Evolutionary conservation across 2,113 vertebrate genomes (phyloP).

Genomic region (Lophius piscatorius): DNA sequence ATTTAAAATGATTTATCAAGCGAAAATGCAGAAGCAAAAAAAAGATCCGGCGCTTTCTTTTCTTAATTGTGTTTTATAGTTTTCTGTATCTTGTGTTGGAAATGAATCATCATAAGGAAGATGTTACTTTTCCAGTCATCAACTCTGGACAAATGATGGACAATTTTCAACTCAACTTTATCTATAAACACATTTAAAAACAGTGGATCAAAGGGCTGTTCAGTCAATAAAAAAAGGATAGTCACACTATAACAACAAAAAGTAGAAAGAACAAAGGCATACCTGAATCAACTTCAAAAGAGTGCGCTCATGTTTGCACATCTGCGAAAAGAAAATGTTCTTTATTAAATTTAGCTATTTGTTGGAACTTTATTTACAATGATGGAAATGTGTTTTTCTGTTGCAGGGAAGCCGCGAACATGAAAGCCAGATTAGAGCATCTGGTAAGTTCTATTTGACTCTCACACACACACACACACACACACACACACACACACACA

Average conservation of each 20-base stretch:
- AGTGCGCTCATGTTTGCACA: too few species aligned
- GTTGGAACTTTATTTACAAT: conserved; percentile 81
- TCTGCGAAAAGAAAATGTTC: too few species aligned
- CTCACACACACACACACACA: conserved; percentile 86
- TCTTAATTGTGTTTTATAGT: not conserved
- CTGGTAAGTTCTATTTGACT: conserved; percentile 95
- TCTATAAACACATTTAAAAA: too few species aligned
- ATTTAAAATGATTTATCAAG: not conserved
- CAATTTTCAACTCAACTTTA: too few species aligned
- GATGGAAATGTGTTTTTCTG: conserved; percentile 89
- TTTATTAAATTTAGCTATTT: conserved; percentile 46
- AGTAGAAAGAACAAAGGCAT: too few species aligned
- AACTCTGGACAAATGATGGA: too few species aligned
- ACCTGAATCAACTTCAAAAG: too few species aligned
- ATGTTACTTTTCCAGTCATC: too few species aligned
- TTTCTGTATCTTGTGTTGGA: not conserved
- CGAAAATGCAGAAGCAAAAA: not conserved
- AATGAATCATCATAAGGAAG: too few species aligned
- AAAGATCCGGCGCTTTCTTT: not conserved
- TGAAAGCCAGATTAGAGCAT: conserved; percentile 97
- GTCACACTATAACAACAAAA: too few species aligned
- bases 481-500: conserved; percentile 89
- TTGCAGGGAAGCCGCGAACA: conserved; percentile 89
- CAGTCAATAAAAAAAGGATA: too few species aligned
- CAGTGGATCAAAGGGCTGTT: too few species aligned